Conservation (phyloP, 2,888 invertebrate genomes). For the Embidobia sp. region DNA sequence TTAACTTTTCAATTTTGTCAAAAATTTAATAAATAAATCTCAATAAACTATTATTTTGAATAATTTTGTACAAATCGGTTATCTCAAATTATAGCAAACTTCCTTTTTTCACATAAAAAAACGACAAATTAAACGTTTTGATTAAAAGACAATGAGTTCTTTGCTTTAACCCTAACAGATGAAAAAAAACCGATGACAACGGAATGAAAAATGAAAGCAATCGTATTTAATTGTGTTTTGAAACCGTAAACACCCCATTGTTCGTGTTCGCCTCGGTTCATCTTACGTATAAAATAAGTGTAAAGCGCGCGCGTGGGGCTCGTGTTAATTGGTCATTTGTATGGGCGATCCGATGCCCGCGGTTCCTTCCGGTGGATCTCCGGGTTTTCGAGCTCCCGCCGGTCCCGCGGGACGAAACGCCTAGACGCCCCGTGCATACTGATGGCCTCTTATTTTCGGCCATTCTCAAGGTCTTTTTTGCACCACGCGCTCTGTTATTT, state of each 20-base stretch:
- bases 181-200: too few species aligned
- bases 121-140: too few species aligned
- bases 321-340: conserved; percentile 76
- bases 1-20: too few species aligned
- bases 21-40: too few species aligned
- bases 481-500: conserved; percentile 32
- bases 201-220: too few species aligned
- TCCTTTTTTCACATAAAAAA: too few species aligned
- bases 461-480: conserved; percentile 45
- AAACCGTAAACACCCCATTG: conserved; percentile 11
- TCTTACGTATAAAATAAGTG: conserved; percentile 44
- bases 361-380: conserved; percentile 74
- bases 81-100: too few species aligned
- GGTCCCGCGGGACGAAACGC: conserved; percentile 55
- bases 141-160: too few species aligned
- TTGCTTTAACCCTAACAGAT: too few species aligned
- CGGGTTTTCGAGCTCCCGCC: conserved; percentile 27
- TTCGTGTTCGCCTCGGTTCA: conserved; percentile 13
- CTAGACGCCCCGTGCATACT: conserved; percentile 65
- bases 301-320: conserved; percentile 42
- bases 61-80: too few species aligned
- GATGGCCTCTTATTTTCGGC: conserved; percentile 64
- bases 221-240: too few species aligned
- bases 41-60: too few species aligned
- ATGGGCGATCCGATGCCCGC: conserved; percentile 73